Conservation (phyloP, 2,888 invertebrate species). For the Hololepta plana region DNA sequence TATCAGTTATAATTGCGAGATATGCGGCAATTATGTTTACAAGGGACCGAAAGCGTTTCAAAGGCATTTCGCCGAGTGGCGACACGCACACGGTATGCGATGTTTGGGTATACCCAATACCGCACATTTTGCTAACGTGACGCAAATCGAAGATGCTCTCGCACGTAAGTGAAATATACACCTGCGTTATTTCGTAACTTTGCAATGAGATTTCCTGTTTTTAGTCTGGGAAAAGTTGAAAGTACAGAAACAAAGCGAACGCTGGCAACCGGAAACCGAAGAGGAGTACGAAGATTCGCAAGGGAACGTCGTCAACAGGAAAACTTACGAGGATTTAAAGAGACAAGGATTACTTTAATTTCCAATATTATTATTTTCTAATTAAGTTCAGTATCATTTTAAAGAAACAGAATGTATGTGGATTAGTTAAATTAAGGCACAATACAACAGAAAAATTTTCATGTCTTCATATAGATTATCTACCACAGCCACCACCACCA, state of each 20-base stretch:
- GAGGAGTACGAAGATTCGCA: slow-evolving; percentile 98
- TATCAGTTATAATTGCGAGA: slow-evolving; percentile 97
- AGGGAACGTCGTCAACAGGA: slow-evolving; percentile 96
- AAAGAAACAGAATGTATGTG: too few relatives aligned
- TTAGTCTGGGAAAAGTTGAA: slow-evolving; percentile 96
- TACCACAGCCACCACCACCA: slow-evolving; percentile 24
- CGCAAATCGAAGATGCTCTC: slow-evolving; percentile 94
- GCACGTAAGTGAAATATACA: slow-evolving; percentile 44
- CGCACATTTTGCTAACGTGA: slow-evolving; percentile 99
- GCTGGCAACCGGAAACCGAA: slow-evolving; percentile 92
- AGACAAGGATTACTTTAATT: slow-evolving; percentile 84
- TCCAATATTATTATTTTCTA: neutral
- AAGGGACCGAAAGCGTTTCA: slow-evolving; percentile 99
- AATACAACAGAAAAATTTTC: too few relatives aligned
- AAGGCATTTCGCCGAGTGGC: slow-evolving; percentile 91
- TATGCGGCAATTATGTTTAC: slow-evolving; percentile 97
- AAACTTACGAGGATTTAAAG: slow-evolving; percentile 96
- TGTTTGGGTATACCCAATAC: slow-evolving; percentile 99
- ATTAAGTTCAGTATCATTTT: neutral
- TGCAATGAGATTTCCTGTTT: slow-evolving; percentile 17
- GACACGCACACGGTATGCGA: slow-evolving; percentile 87
- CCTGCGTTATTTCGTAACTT: neutral
- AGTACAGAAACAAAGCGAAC: slow-evolving; percentile 82
- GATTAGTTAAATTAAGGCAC: too few relatives aligned
- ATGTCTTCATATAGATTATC: too few relatives aligned